Evolutionary conservation across 2,113 vertebrate species (phyloP).

Genomic region (Amblyornis subalaris): DNA sequence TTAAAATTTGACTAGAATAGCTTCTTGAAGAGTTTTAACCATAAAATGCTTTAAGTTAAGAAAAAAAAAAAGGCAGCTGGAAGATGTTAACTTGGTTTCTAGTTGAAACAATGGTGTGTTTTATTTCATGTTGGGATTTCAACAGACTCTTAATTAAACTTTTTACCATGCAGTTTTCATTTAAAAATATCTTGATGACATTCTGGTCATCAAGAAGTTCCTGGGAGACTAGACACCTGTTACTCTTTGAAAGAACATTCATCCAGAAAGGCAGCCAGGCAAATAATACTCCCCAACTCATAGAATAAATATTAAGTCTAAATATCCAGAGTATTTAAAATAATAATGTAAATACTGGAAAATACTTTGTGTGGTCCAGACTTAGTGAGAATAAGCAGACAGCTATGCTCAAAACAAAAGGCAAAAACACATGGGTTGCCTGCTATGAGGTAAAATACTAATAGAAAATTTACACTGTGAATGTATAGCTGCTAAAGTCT

Average conservation of each 20-base stretch:
- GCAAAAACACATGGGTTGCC: background rate
- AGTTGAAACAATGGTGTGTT: conserved; percentile 43
- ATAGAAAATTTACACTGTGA: background rate
- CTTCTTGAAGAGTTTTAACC: background rate
- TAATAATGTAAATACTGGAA: background rate
- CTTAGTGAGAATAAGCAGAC: background rate
- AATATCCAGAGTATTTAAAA: background rate
- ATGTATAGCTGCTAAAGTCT: background rate
- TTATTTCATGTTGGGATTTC: conserved; percentile 51
- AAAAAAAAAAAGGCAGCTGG: conserved; percentile 35
- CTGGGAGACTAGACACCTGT: conserved; percentile 27
- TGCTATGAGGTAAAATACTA: background rate
- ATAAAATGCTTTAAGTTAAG: background rate
- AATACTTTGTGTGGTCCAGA: background rate
- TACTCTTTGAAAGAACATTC: background rate
- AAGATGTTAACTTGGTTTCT: conserved; percentile 46
- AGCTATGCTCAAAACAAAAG: background rate
- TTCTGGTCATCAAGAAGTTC: conserved; percentile 19
- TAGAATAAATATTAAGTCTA: background rate
- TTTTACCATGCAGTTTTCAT: conserved; percentile 21
- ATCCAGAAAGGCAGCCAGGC: background rate
- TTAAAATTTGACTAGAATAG: background rate
- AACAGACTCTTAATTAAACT: conserved; percentile 42
- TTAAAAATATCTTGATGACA: conserved; percentile 37
- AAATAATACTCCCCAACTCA: background rate